Evolutionary conservation across 2,113 vertebrate species (phyloP).

Genomic region (Myotis yumanensis): DNA sequence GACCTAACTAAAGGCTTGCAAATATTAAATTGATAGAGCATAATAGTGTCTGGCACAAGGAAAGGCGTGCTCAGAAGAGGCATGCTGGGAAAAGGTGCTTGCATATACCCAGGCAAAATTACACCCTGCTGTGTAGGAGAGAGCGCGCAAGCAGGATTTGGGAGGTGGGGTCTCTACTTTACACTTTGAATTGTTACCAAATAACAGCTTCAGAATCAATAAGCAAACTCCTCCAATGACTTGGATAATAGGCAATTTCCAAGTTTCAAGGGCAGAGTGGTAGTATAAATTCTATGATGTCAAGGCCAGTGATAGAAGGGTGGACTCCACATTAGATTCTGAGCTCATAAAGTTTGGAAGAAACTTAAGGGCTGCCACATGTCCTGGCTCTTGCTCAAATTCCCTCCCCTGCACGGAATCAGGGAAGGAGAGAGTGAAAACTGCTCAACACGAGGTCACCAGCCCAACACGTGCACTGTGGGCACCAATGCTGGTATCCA

Average conservation of each 20-base stretch:
- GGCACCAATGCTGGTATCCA: not conserved
- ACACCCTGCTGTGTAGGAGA: not conserved
- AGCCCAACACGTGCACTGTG: not conserved
- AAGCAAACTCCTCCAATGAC: not conserved
- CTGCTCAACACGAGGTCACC: rapidly evolving
- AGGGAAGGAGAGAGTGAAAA: not conserved
- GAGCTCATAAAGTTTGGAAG: conserved; percentile 13
- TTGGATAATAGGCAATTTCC: conserved; percentile 43
- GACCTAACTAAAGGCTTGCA: conserved; percentile 22
- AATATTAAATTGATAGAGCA: conserved; percentile 52
- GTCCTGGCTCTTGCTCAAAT: conserved; percentile 29
- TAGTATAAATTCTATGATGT: conserved; percentile 33
- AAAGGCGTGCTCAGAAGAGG: conserved; percentile 4
- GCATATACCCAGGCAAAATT: not conserved
- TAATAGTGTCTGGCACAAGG: conserved; percentile 42
- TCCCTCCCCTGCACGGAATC: not conserved
- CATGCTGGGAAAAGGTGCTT: not conserved
- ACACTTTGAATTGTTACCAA: conserved; percentile 19
- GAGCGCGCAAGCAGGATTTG: not conserved
- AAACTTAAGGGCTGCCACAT: conserved; percentile 51
- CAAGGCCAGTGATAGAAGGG: conserved; percentile 35
- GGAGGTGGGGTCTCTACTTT: conserved; percentile 23
- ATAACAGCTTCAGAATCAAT: conserved; percentile 49
- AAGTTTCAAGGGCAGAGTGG: not conserved
- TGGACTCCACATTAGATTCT: not conserved